A percentile compares a stretch with the other conserved stretches of the same genome.
Conservation (phyloP, 2,113 vertebrate genomes). For the Gila orcuttii region DNA sequence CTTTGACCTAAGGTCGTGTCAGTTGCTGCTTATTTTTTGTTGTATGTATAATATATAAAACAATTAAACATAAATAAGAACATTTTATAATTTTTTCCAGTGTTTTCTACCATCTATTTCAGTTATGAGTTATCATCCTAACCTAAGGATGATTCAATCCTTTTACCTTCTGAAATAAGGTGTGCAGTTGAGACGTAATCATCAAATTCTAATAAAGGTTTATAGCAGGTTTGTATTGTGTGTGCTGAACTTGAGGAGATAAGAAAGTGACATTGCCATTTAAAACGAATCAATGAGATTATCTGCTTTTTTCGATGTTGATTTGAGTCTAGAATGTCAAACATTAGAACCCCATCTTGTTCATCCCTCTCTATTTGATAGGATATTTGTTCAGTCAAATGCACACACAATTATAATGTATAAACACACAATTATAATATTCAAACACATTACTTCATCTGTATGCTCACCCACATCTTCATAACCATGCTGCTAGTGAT, state of each 20-base stretch:
- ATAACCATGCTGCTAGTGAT: slow-evolving; percentile 30
- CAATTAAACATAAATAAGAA: too few species aligned
- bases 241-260: slow-evolving; percentile 23
- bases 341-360: not conserved
- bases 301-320: not conserved
- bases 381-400: slow-evolving; percentile 20
- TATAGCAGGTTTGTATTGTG: not conserved
- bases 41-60: too few species aligned
- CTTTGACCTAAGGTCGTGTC: too few species aligned
- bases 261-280: slow-evolving; percentile 22
- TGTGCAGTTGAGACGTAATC: not conserved
- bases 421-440: slow-evolving; percentile 52
- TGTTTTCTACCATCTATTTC: too few species aligned
- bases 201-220: slow-evolving; percentile 1
- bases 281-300: slow-evolving; percentile 19
- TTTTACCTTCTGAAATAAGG: not conserved
- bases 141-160: not conserved
- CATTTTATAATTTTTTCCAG: too few species aligned
- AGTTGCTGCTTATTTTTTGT: too few species aligned
- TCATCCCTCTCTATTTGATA: slow-evolving; percentile 1
- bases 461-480: slow-evolving; percentile 9
- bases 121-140: too few species aligned
- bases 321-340: slow-evolving; percentile 16
- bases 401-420: slow-evolving; percentile 38
- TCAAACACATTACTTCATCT: slow-evolving; percentile 43